Evolutionary conservation across 2,797 vertebrate species (phyloP), one percentile per base, ranked within the genome.

Genomic region (Neosilurus mollespiculum): DNA sequence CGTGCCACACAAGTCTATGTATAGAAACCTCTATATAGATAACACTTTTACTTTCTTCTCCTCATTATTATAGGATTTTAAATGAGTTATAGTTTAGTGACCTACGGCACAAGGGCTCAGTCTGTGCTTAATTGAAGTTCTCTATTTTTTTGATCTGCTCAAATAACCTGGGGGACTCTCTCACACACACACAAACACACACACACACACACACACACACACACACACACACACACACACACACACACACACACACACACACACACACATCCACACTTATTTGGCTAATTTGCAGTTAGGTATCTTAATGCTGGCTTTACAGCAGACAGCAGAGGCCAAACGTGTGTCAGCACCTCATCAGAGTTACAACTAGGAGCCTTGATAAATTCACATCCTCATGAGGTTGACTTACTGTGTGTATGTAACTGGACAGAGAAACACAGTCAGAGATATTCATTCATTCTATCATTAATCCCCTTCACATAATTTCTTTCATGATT

Each of bases 221-320:
- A 1, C 18, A 11, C 15, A 20, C 72, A 20, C 24, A 9, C 51
- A 20, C 24, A 10, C 24, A 15, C 69, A 53, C 49, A 56, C 51
- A 56, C 71, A 56, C 53, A 58, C 53, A 56, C 24, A 75, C 62
- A 37, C 70, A 71, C 61, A 73, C 14, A 53, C 71, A 51, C 43
- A 75, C 37, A 49, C 14, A 37, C 51, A 30, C 73, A 70, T 53
- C 61, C 9, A 37, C 65, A 30, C 26, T 49, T 53, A 77, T 54
- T 59, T 76, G 83, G 85, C 83, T 88, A 87, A 88, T 88, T 86
- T 87, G 84, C 81, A 84, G 86, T 72, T 85, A 79, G 84, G 71
- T 43, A 86, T 84, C 64, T 20, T 79, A 83, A 79, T 79, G 69
- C 62, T 72, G 76, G 67, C 71, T 81, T 87, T 83, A 86, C 73